phyloP scores from a whole-genome alignment of 2,113 vertebrate species.

The Chaetorhynchus papuensis region DNA sequence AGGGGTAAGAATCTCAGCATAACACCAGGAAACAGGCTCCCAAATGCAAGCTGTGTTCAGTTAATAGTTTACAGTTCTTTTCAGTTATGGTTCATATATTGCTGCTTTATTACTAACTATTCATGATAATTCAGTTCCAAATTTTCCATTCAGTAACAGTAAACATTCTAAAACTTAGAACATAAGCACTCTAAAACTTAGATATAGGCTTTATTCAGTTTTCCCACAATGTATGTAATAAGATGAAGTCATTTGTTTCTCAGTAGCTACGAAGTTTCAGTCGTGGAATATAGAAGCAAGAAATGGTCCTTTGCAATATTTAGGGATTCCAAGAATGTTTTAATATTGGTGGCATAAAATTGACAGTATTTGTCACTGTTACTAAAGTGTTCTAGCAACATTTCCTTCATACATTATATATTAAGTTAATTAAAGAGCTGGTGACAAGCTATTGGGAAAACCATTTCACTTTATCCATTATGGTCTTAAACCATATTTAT shows the following conservation, averaged over 20 bases:
- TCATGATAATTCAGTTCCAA: neutral
- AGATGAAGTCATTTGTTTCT: neutral
- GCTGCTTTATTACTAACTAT: neutral
- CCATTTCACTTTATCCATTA: neutral
- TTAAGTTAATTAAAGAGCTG: neutral
- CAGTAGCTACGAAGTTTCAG: accelerated
- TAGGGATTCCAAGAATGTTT: neutral
- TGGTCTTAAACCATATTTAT: neutral
- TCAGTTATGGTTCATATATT: neutral
- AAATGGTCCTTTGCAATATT: neutral
- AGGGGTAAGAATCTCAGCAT: neutral
- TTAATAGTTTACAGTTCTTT: neutral
- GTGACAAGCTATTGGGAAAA: neutral
- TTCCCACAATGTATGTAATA: neutral
- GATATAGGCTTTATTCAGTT: neutral
- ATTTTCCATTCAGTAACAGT: neutral
- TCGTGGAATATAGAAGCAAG: neutral
- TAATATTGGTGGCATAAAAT: neutral
- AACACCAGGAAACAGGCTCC: neutral
- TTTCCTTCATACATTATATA: neutral
- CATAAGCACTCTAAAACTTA: neutral
- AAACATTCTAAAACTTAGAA: neutral
- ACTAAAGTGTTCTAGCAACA: neutral
- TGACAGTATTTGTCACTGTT: neutral
- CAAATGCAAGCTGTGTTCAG: neutral